phyloP scores from a whole-genome alignment of 1,140 invertebrate species.

The Grapholita molesta region DNA sequence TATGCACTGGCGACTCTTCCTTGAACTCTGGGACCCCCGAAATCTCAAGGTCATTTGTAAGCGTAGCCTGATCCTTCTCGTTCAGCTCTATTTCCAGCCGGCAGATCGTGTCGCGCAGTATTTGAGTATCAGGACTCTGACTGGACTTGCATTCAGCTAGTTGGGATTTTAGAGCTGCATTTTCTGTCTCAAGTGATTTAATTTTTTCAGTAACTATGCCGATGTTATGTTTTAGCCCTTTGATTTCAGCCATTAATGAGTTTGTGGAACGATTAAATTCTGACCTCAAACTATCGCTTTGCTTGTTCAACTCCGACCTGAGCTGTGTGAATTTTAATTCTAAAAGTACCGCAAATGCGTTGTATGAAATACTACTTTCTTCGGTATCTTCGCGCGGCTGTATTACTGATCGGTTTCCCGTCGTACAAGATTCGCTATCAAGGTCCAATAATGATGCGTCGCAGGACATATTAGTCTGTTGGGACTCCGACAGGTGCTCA shows the following conservation, averaged over 20 bases:
- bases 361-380: neutral
- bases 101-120: neutral
- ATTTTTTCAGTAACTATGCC: neutral
- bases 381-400: neutral
- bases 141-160: neutral
- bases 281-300: neutral
- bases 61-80: neutral
- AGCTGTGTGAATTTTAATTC: neutral
- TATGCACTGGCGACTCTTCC: neutral
- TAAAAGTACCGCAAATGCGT: neutral
- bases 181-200: neutral
- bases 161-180: neutral
- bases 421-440: neutral
- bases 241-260: neutral
- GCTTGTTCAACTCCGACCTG: neutral
- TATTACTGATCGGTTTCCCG: neutral
- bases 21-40: neutral
- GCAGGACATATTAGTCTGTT: neutral
- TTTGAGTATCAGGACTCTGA: neutral
- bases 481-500: neutral
- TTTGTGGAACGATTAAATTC: neutral
- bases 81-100: neutral
- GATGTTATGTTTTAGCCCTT: neutral
- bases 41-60: neutral
- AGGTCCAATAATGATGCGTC: neutral